phyloP scores from a whole-genome alignment of 2,797 vertebrate species.

The Propithecus perrieri region DNA sequence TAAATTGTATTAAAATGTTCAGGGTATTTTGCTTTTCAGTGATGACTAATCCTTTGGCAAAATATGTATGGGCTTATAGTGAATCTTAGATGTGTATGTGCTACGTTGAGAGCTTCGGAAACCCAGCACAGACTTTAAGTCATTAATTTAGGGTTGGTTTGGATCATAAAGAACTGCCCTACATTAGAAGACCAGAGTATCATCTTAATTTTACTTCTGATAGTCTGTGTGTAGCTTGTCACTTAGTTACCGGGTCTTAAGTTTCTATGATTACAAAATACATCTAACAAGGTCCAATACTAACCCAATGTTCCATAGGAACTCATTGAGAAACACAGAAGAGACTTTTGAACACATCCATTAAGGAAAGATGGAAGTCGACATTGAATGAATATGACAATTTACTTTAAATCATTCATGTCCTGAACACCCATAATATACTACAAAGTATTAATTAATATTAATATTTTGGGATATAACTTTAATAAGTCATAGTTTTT shows the following conservation, averaged over 20 bases:
- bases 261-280: background rate
- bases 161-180: background rate
- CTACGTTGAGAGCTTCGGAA: background rate
- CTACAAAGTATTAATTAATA: background rate
- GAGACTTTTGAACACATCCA: background rate
- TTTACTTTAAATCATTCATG: background rate
- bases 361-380: background rate
- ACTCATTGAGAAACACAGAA: background rate
- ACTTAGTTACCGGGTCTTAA: background rate
- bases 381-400: background rate
- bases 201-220: background rate
- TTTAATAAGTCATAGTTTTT: background rate
- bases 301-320: background rate
- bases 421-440: background rate
- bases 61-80: background rate
- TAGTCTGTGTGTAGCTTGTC: background rate
- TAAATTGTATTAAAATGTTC: background rate
- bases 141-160: background rate
- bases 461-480: background rate
- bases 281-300: background rate
- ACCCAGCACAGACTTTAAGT: background rate
- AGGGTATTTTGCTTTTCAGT: slow-evolving; percentile 1
- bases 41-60: background rate
- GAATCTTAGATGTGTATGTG: background rate
- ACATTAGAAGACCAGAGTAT: background rate